Base-by-base conservation (phyloP, 2,888 invertebrate species). In the Archips xylosteana region DNA sequence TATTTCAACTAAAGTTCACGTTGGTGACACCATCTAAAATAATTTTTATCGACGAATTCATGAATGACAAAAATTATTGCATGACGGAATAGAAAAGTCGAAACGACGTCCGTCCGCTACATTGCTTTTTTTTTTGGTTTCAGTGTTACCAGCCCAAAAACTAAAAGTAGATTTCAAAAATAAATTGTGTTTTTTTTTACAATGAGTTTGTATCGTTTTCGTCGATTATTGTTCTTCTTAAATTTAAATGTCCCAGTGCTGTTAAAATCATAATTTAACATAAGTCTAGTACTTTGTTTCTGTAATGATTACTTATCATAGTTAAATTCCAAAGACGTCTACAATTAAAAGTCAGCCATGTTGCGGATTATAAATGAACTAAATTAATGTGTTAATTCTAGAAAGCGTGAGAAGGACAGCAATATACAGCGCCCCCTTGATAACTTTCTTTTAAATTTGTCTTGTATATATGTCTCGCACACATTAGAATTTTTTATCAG, bases 81-180 rank as follows among this genome's bases (percentile, higher is more conserved):
- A 92, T 94, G 94, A 94, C 92, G 94, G 94, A 93, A 92, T 87
- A 91, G 90, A 94, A 94, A 92, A 92, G 92, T 93, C 94, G 91
- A 90, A 92, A 92, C 93, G 92, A 92, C 93, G 91, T 92, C 87
- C 92, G 92, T 92, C 87, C 89, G 91, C 90, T 91, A 90, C 91
- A 89, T 89, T 87, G 86, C 88, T 87, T 89, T 88, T 89, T 89
- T 23, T 84, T 85, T 83, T 87, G 88, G 88, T 88, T 89, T 82
- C 75, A 82, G 83, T 89, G 89, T 91, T 91, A 86, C 91, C 87
- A 87, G 77, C 32, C 15, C 12, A 60, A 65, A 62, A 54, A 49
- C 4, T 15, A 51, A 4, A 39, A 34, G 51, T 54, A 47, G 12
- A 65, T n/a, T 51, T 10, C 0, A 49, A 32, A 54, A 23, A 10